Evolutionary conservation across 2,113 vertebrate genomes (phyloP).

Genomic region (Scomber japonicus): DNA sequence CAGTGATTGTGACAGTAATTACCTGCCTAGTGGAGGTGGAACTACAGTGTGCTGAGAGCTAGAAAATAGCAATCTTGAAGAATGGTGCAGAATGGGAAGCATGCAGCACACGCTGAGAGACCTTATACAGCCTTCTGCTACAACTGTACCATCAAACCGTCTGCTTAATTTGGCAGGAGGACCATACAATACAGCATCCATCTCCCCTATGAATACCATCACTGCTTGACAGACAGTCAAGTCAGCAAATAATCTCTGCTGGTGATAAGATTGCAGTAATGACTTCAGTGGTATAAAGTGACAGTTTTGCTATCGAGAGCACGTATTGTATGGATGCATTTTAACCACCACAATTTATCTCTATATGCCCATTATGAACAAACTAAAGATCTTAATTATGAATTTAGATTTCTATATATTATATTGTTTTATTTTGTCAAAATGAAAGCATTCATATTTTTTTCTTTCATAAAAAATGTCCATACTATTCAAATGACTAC

Average conservation of each 20-base stretch:
- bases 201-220: conserved; percentile 1
- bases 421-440: too few species aligned
- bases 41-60: conserved; percentile 40
- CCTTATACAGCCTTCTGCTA: conserved; percentile 33
- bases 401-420: neutral
- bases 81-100: conserved; percentile 22
- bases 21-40: conserved; percentile 58
- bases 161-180: conserved; percentile 49
- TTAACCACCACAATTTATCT: neutral
- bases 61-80: conserved; percentile 58
- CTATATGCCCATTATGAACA: neutral
- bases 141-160: conserved; percentile 29
- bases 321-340: neutral
- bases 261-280: neutral
- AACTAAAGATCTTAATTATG: neutral
- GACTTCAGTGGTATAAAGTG: neutral
- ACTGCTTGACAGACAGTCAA: conserved; percentile 21
- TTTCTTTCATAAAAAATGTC: too few species aligned
- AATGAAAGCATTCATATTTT: neutral
- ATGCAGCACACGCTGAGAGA: conserved; percentile 20
- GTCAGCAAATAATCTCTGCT: conserved; percentile 39
- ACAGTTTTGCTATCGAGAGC: neutral
- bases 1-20: conserved; percentile 73
- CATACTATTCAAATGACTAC: neutral
- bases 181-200: conserved; percentile 6